phyloP scores from a whole-genome alignment of 92 coral and sea anemone genomes.

The Montipora capitata region DNA sequence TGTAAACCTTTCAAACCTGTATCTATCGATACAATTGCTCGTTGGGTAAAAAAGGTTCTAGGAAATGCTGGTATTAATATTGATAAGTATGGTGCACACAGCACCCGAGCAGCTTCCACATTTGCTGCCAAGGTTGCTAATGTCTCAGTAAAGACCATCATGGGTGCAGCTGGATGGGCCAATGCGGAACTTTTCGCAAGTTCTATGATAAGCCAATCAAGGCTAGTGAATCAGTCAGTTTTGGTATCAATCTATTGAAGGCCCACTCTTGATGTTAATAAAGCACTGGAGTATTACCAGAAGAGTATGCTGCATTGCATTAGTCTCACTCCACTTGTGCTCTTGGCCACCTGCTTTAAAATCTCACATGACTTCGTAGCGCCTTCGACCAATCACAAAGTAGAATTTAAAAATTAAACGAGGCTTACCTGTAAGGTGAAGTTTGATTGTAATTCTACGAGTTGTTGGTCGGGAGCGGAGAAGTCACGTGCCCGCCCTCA shows the following conservation, averaged over 20 bases:
- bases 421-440: too few species aligned
- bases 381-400: too few species aligned
- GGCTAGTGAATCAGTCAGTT: background rate
- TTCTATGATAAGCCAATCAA: background rate
- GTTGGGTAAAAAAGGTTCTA: conserved; percentile 56
- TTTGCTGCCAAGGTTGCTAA: conserved; percentile 61
- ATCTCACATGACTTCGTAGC: too few species aligned
- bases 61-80: conserved; percentile 30
- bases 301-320: too few species aligned
- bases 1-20: conserved; percentile 57
- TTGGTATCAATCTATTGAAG: conserved; percentile 22
- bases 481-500: too few species aligned
- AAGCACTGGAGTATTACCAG: too few species aligned
- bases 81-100: conserved; percentile 48
- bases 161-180: background rate
- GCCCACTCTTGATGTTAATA: background rate
- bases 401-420: too few species aligned
- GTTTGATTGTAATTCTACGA: too few species aligned
- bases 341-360: too few species aligned
- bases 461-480: too few species aligned
- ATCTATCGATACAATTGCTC: conserved; percentile 45
- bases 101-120: conserved; percentile 1
- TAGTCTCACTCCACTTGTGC: too few species aligned
- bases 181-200: background rate
- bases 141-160: conserved; percentile 30